These are phyloP conservation scores for Phymastichus coffea DNA, from an alignment of 1,140 invertebrate species.

Conservation along the genomic window DNA sequence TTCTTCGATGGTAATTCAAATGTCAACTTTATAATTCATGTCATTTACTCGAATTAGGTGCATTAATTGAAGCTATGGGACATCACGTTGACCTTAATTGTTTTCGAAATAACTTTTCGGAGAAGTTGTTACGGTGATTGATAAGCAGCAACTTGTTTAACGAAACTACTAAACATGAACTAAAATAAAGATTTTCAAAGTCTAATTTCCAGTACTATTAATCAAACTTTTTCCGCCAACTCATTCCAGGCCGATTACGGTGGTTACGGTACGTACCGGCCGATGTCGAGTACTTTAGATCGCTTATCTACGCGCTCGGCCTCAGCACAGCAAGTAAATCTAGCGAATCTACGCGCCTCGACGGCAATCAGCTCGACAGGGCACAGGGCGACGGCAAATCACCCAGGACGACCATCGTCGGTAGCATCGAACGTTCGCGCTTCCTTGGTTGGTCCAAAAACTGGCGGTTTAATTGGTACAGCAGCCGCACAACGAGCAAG, in stretches of 20 bases:
- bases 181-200: too few relatives aligned
- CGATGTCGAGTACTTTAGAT: slow-evolving; percentile 54
- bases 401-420: neutral
- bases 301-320: slow-evolving; percentile 53
- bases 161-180: too few relatives aligned
- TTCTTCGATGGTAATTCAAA: too few relatives aligned
- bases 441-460: slow-evolving; percentile 46
- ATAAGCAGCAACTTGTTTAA: too few relatives aligned
- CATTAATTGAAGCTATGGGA: too few relatives aligned
- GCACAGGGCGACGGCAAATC: slow-evolving; percentile 39
- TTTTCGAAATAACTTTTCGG: too few relatives aligned
- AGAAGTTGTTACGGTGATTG: too few relatives aligned
- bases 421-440: slow-evolving; percentile 49
- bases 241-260: slow-evolving; percentile 52
- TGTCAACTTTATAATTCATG: too few relatives aligned
- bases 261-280: slow-evolving; percentile 57
- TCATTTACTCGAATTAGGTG: too few relatives aligned
- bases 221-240: too few relatives aligned
- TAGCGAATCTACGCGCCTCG: slow-evolving; percentile 54
- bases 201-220: too few relatives aligned
- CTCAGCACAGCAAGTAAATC: slow-evolving; percentile 53
- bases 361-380: slow-evolving; percentile 54
- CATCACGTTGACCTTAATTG: too few relatives aligned
- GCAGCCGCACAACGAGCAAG: slow-evolving; percentile 64
- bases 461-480: slow-evolving; percentile 33